Evolutionary conservation across 2,888 invertebrate species (phyloP).

Genomic region (Tanypteryx hageni): DNA sequence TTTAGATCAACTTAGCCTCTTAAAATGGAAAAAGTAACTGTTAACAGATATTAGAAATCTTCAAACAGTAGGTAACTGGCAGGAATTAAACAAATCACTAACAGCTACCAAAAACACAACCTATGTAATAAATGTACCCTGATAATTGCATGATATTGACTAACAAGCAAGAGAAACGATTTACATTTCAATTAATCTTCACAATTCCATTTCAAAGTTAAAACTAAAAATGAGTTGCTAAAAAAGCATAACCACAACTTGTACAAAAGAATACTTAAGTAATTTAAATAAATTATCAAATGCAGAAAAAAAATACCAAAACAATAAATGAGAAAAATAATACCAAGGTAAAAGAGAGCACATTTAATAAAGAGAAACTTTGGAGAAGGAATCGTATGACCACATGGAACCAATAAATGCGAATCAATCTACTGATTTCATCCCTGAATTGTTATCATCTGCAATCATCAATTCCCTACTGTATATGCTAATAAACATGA

Average conservation of each 20-base stretch:
- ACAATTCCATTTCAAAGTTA: slow-evolving; percentile 3
- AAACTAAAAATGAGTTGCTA: slow-evolving; percentile 31
- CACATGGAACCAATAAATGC: slow-evolving; percentile 48
- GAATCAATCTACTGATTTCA: slow-evolving; percentile 2
- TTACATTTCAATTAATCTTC: not conserved
- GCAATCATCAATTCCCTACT: not conserved
- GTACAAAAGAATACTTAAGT: slow-evolving; percentile 19
- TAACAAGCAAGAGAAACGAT: not conserved
- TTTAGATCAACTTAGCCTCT: not conserved
- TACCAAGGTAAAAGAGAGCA: slow-evolving; percentile 43
- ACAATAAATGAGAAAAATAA: not conserved
- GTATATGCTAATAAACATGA: not conserved
- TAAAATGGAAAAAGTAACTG: not conserved
- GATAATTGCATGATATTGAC: not conserved
- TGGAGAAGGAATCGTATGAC: not conserved
- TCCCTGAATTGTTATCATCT: slow-evolving; percentile 9
- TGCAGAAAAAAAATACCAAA: slow-evolving; percentile 41
- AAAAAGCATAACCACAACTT: slow-evolving; percentile 41
- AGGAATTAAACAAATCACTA: slow-evolving; percentile 4
- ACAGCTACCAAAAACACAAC: slow-evolving; percentile 8
- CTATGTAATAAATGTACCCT: not conserved
- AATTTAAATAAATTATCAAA: slow-evolving; percentile 46
- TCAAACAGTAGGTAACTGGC: not conserved
- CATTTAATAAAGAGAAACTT: not conserved
- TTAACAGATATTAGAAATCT: not conserved